Evolutionary conservation across 2,888 invertebrate species (phyloP), one percentile per base, ranked within the genome.

Genomic region (Agrilus mali): DNA sequence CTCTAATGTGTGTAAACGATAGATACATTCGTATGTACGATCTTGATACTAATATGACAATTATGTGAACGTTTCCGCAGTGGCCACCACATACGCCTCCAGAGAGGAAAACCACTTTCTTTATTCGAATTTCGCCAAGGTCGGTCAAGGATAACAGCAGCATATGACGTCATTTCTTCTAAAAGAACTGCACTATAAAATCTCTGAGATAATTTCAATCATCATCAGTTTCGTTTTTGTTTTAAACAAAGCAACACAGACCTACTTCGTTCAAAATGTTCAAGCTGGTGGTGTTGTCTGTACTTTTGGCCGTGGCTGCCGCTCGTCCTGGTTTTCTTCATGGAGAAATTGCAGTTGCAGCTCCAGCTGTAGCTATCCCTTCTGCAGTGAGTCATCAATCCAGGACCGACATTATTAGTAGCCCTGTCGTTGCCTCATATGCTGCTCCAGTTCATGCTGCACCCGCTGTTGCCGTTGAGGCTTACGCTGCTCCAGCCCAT

Each of bases 281-380:
- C n/a, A 46, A 69, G 69, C 61, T 72, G 75, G 74, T 75, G 72
- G 75, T 75, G 68, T 75, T 77, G 61, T 72, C 73, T 65, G 71
- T 73, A 64, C 63, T 76, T 46, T 64, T 70, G 56, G 69, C 74
- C 45, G 69, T 72, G 60, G 74, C 70, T 44, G 68, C 69, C 56
- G 75, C 74, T 54, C 42, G 41, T 15, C 48, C 48, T 41, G 1
- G 42, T 36, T 22, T n/a, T 31, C 33, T 40, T 13, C 47, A 47
- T 20, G 47, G 44, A 13, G 16, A 17, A 10, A n/a, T 12, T 31
- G n/a, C 39, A 2, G 7, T 39, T 27, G 41, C 45, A 39, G 39
- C 22, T 7, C 39, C 22, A 4, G 17, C 36, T 17, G 39, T 39
- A 27, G 22, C 22, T 16, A 27, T 13, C 14, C 47, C 49, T 27